phyloP scores from a whole-genome alignment of 2,113 vertebrate genomes.

The Thermophis baileyi region DNA sequence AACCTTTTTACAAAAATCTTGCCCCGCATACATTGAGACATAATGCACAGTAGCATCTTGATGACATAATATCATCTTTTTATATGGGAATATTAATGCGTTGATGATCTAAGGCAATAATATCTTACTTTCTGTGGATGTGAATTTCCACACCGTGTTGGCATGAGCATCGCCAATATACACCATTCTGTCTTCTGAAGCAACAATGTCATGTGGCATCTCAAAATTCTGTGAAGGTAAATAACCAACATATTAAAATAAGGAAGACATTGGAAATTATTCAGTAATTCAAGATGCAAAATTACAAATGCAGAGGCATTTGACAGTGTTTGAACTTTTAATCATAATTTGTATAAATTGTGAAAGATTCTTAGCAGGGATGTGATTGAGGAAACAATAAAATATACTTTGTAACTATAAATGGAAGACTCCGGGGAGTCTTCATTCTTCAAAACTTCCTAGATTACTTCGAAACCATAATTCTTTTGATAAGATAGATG shows the following conservation, averaged over 20 bases:
- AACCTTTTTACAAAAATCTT: not conserved
- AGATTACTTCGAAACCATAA: not conserved
- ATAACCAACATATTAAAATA: not conserved
- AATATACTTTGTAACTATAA: not conserved
- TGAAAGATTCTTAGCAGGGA: not conserved
- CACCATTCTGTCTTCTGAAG: conserved; percentile 75
- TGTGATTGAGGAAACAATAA: not conserved
- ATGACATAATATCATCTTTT: not conserved
- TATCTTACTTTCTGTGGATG: conserved; percentile 81
- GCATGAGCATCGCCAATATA: conserved; percentile 82
- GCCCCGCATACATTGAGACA: not conserved
- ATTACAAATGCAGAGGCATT: not conserved
- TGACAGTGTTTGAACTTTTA: not conserved
- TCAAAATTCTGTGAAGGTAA: conserved; percentile 77
- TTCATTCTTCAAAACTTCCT: not conserved
- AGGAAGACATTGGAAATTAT: not conserved
- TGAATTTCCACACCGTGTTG: conserved; percentile 83
- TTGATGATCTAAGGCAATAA: not conserved
- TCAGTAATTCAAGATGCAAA: not conserved
- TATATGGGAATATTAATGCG: not conserved
- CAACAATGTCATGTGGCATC: conserved; percentile 90
- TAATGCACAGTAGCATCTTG: not conserved
- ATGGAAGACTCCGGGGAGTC: too few species aligned
- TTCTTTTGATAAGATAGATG: not conserved
- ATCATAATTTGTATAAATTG: not conserved